Conservation (phyloP, 2,797 vertebrate species). For the Coranthus polyacanthus region DNA sequence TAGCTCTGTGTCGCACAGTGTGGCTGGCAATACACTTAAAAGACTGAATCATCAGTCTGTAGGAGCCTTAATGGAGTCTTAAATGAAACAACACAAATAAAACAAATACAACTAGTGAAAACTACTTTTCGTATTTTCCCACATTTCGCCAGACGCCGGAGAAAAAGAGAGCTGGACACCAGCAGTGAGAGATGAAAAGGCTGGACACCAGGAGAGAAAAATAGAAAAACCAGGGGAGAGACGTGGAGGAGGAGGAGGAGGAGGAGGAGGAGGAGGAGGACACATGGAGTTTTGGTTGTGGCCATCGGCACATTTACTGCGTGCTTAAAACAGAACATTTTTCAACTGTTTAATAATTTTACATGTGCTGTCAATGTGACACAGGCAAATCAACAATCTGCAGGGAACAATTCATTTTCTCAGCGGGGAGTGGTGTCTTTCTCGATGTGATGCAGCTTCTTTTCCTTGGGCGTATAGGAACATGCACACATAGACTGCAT, state of each 20-base stretch:
- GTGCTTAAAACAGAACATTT: slow-evolving; percentile 36
- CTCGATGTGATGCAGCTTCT: slow-evolving; percentile 7
- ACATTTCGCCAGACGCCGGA: too few relatives aligned
- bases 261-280: neutral
- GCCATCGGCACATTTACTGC: slow-evolving; percentile 12
- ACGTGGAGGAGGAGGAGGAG: too few relatives aligned
- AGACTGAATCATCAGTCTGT: too few relatives aligned
- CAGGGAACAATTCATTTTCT: slow-evolving; percentile 12
- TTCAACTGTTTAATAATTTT: slow-evolving; percentile 39
- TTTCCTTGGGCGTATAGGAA: slow-evolving; percentile 4
- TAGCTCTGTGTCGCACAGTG: too few relatives aligned
- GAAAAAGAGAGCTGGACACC: slow-evolving; percentile 11
- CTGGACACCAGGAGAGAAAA: slow-evolving; percentile 31
- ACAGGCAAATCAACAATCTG: slow-evolving; percentile 21
- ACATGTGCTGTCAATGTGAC: slow-evolving; percentile 26
- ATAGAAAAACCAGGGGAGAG: slow-evolving; percentile 36
- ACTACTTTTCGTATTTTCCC: too few relatives aligned
- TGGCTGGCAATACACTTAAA: too few relatives aligned
- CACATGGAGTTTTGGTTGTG: slow-evolving; percentile 4
- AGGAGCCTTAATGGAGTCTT: too few relatives aligned
- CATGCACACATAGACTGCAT: neutral
- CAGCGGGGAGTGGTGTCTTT: slow-evolving; percentile 3
- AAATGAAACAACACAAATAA: too few relatives aligned
- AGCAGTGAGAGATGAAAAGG: slow-evolving; percentile 41
- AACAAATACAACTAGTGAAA: too few relatives aligned